Evolutionary conservation across 2,113 vertebrate genomes (phyloP), one percentile per base, ranked within the genome.

Genomic region (Puffinus mauretanicus): DNA sequence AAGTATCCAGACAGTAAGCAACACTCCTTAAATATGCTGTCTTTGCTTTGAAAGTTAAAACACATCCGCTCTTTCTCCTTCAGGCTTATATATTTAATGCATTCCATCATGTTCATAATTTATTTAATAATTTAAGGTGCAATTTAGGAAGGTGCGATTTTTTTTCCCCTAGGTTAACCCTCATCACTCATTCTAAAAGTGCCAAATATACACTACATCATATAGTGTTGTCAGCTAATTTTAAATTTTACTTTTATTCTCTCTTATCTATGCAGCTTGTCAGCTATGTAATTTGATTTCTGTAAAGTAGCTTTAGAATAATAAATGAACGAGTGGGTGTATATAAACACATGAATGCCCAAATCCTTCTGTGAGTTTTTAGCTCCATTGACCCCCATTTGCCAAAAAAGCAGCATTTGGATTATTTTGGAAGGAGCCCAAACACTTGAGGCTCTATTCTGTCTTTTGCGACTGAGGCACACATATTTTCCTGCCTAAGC

Each of bases 1-100:
- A 95, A 98, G 91, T 79, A 93, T 99, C 57, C 96, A 95, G 70
- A 97, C 97, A 95, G 99, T 99, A 98, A 99, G 99, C 86, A 94
- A 54, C 44, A 8, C 36, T 86, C 90, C 54, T 85, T 82, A 89
- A 90, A 82, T 78, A 51, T 72, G 36, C 61, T 96, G 54, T 75
- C 70, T 93, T 95, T 96, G 83, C 93, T 96, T 94, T 97, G 92
- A 85, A 93, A 81, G 67, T 81, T 86, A 75, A 95, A 96, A 95
- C 75, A 58, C 72, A 95, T 90, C 91, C 9, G 0, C 58, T 85
- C 62, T 52, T 95, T 93, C 70, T 86, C 73, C 94, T 94, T 93
- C 79, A 78, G 96, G 96, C 90, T 86, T 92, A 90, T 86, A 88
- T 90, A 94, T 95, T 96, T 94, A 97, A 96, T 94, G 81, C 76